Evolutionary conservation across 2,113 vertebrate genomes (phyloP).

Genomic region (Hemichromis elongatus): DNA sequence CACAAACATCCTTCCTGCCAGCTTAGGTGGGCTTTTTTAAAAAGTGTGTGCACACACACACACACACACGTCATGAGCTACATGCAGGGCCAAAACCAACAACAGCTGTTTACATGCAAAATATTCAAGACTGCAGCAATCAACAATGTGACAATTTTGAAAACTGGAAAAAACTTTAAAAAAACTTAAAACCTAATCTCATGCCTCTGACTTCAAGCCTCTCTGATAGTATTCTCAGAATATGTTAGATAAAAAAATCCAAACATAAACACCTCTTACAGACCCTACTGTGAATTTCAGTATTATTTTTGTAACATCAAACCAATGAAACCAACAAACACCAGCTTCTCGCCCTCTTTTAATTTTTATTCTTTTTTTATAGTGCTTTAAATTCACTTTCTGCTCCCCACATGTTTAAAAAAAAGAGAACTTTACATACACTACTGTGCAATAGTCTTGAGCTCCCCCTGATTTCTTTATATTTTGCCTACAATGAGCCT

Average conservation of each 20-base stretch:
- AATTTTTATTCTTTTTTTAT: not conserved
- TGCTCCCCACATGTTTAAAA: not conserved
- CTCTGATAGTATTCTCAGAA: not conserved
- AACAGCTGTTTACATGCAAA: not conserved
- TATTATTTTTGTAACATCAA: not conserved
- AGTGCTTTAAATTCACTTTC: not conserved
- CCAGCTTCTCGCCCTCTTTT: not conserved
- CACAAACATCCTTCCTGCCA: slow-evolving; percentile 72
- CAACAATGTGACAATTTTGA: too few species aligned
- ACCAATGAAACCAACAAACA: not conserved
- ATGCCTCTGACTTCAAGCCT: not conserved
- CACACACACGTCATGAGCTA: not conserved
- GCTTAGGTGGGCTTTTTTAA: slow-evolving; percentile 39
- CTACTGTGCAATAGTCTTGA: not conserved
- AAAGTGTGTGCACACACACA: not conserved
- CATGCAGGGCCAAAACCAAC: not conserved
- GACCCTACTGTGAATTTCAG: not conserved
- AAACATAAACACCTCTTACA: not conserved
- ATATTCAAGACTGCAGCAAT: not conserved
- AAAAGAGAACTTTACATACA: not conserved
- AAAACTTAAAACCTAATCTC: not conserved
- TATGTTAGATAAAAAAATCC: not conserved
- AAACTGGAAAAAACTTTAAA: too few species aligned
- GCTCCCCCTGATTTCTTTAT: not conserved
- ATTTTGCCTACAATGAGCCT: not conserved